Evolutionary conservation across 1,140 invertebrate species (phyloP).

Genomic region (Cotesia chilonis): DNA sequence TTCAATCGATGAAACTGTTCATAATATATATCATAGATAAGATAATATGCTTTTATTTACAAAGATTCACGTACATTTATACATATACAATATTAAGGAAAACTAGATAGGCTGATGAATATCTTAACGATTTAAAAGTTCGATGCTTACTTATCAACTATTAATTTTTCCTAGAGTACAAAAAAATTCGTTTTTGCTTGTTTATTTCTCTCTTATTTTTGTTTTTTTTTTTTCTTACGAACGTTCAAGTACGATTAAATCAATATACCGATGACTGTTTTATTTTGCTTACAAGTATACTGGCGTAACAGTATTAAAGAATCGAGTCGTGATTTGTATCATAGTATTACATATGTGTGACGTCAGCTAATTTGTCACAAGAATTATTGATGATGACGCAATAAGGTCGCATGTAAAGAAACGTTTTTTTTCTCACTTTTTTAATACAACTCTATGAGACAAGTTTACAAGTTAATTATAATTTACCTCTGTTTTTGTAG

Average conservation of each 20-base stretch:
- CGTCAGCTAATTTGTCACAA: conserved; percentile 26
- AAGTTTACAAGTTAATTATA: too few relatives aligned
- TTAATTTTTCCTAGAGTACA: conserved; percentile 38
- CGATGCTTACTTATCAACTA: conserved; percentile 25
- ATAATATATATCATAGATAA: conserved; percentile 38
- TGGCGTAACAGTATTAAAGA: background rate
- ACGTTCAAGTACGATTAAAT: conserved; percentile 5
- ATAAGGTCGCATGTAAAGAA: background rate
- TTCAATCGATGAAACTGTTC: too few relatives aligned
- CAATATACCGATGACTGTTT: background rate
- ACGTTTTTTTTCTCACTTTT: conserved; percentile 3
- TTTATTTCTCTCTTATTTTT: conserved; percentile 7
- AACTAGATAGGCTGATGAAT: conserved; percentile 38
- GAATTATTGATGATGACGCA: conserved; percentile 24
- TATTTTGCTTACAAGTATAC: conserved; percentile 1
- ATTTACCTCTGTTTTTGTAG: too few relatives aligned
- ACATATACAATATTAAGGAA: conserved; percentile 43
- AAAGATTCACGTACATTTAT: conserved; percentile 47
- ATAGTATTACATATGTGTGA: conserved; percentile 7
- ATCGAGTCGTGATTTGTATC: conserved; percentile 11
- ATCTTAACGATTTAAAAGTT: conserved; percentile 5
- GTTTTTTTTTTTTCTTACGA: conserved; percentile 29
- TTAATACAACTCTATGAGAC: too few relatives aligned
- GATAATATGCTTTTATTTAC: conserved; percentile 48
- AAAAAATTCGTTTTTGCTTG: conserved; percentile 20